Percentiles rank a stretch among this genome's conserved stretches.
Evolutionary conservation across 2,113 vertebrate species (phyloP).

Genomic region (Passer montanus): DNA sequence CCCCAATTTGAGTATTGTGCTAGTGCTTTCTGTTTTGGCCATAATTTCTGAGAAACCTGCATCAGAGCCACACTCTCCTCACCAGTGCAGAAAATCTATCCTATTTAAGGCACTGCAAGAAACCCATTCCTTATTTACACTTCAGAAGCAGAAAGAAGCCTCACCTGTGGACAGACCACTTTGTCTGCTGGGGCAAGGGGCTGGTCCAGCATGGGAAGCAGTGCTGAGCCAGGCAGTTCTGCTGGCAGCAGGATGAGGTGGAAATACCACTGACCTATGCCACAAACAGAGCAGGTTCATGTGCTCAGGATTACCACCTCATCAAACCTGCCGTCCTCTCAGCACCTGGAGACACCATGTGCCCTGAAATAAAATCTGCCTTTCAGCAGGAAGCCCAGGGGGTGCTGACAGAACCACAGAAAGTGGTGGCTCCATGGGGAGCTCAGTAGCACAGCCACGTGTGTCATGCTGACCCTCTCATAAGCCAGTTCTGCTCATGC

Average conservation of each 20-base stretch:
- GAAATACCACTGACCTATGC: background rate
- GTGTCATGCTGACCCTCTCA: background rate
- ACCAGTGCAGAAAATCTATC: background rate
- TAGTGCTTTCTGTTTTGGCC: background rate
- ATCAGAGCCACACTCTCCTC: background rate
- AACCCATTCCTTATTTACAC: background rate
- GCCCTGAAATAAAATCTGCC: background rate
- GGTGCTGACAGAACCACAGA: background rate
- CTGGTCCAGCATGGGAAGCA: background rate
- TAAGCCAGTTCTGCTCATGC: accelerated
- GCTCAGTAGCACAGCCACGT: accelerated
- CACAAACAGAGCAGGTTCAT: background rate
- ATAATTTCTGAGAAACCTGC: background rate
- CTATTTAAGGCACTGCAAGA: background rate
- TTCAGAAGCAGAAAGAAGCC: background rate
- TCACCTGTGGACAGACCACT: background rate
- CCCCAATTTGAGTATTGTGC: background rate
- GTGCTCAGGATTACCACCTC: background rate
- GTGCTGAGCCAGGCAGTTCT: background rate
- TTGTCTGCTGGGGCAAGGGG: background rate
- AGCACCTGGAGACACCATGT: background rate
- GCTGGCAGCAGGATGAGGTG: background rate
- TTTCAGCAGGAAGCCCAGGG: background rate
- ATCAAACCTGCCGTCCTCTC: background rate
- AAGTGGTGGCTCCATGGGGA: background rate